A percentile compares a stretch with the other conserved stretches of the same genome.
Evolutionary conservation across 2,797 vertebrate species (phyloP).

Genomic region (Rhadinocentrus ornatus): DNA sequence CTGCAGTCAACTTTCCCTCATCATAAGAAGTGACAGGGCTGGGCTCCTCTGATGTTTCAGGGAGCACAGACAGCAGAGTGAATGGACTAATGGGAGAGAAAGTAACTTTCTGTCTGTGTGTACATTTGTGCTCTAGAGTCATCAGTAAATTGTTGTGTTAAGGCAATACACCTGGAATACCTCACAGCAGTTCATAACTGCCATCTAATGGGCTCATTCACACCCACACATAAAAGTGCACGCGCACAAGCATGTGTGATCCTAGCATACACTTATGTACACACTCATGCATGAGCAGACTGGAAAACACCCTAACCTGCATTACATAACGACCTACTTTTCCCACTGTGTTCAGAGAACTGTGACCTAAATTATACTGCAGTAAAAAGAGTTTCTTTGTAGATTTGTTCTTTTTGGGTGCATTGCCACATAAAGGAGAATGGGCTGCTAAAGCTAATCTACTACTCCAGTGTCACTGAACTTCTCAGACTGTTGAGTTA

Average conservation of each 20-base stretch:
- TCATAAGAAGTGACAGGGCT: slow-evolving; percentile 75
- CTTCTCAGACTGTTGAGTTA: background rate
- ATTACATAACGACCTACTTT: slow-evolving; percentile 75
- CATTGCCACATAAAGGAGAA: slow-evolving; percentile 8
- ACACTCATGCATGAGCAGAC: slow-evolving; percentile 57
- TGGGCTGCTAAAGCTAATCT: slow-evolving; percentile 2
- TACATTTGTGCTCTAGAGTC: slow-evolving; percentile 29
- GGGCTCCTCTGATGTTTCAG: slow-evolving; percentile 71
- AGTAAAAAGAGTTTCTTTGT: slow-evolving; percentile 51
- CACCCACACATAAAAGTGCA: slow-evolving; percentile 19
- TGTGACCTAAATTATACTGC: slow-evolving; percentile 66
- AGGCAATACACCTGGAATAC: slow-evolving; percentile 61
- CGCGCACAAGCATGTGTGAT: slow-evolving; percentile 36
- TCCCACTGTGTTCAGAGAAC: slow-evolving; percentile 36
- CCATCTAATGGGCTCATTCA: slow-evolving; percentile 57
- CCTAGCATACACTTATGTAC: slow-evolving; percentile 23
- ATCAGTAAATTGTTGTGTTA: slow-evolving; percentile 41
- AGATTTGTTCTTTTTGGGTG: slow-evolving; percentile 24
- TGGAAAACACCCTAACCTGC: slow-evolving; percentile 78
- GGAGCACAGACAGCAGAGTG: slow-evolving; percentile 59
- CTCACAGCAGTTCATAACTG: slow-evolving; percentile 43
- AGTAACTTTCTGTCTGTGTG: slow-evolving; percentile 45
- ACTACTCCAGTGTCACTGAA: background rate
- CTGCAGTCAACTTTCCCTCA: slow-evolving; percentile 69
- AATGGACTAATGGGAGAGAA: slow-evolving; percentile 60